phyloP scores from a whole-genome alignment of 2,888 invertebrate genomes.

The Rutpela maculata region DNA sequence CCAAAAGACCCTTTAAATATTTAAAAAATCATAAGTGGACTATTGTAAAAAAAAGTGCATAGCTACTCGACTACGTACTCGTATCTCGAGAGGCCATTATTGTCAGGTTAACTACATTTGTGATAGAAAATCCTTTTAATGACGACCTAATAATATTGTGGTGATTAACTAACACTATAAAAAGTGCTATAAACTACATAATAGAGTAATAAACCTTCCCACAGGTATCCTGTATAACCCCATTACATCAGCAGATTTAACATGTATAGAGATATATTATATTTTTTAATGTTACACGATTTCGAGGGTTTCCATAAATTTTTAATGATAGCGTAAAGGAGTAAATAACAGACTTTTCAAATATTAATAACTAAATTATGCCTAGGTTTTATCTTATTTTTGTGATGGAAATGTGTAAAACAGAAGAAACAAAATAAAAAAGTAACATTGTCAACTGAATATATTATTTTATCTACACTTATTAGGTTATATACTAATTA shows the following conservation, averaged over 20 bases:
- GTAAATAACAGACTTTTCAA: neutral
- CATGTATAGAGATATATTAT: conserved; percentile 27
- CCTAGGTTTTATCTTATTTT: neutral
- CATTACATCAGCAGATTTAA: conserved; percentile 29
- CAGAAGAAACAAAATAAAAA: neutral
- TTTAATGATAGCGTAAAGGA: neutral
- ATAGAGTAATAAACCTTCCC: conserved; percentile 39
- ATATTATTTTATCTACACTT: too few relatives aligned
- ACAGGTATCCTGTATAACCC: conserved; percentile 29
- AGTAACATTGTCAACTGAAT: too few relatives aligned
- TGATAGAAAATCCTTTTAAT: conserved; percentile 38
- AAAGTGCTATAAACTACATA: conserved; percentile 23
- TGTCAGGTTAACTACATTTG: conserved; percentile 32
- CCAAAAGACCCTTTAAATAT: conserved; percentile 10
- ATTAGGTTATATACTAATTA: too few relatives aligned
- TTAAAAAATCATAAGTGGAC: conserved; percentile 13
- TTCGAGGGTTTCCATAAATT: conserved; percentile 21
- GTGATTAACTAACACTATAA: conserved; percentile 26
- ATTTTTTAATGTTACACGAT: conserved; percentile 3
- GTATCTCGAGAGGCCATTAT: conserved; percentile 13
- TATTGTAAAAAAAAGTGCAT: conserved; percentile 14
- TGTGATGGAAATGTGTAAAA: conserved; percentile 7
- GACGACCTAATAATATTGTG: conserved; percentile 23
- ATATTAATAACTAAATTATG: conserved; percentile 3
- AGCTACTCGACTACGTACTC: neutral